Evolutionary conservation across 2,888 invertebrate species (phyloP).

Genomic region (Pterostichus niger): DNA sequence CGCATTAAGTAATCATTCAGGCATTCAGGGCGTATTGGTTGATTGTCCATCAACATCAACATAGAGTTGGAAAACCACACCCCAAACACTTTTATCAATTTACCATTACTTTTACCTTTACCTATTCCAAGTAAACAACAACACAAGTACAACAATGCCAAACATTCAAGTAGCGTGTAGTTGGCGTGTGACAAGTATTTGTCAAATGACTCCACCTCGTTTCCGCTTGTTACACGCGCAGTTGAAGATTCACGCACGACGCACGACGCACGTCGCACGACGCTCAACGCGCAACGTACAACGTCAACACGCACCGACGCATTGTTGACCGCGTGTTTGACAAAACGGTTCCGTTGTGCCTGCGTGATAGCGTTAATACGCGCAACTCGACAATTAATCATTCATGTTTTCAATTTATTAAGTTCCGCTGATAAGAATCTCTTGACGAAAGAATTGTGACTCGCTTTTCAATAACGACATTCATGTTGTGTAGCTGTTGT

Average conservation of each 20-base stretch:
- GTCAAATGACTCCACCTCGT: slow-evolving; percentile 73
- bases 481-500: neutral
- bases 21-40: too few relatives aligned
- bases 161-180: neutral
- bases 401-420: slow-evolving; percentile 66
- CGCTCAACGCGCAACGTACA: neutral
- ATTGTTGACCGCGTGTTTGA: slow-evolving; percentile 54
- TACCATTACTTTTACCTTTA: slow-evolving; percentile 2
- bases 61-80: slow-evolving; percentile 1
- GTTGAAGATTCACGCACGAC: slow-evolving; percentile 15
- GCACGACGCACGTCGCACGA: too few relatives aligned
- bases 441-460: slow-evolving; percentile 57
- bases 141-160: neutral
- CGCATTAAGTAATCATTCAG: slow-evolving; percentile 13
- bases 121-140: neutral
- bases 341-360: slow-evolving; percentile 62
- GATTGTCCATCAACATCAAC: slow-evolving; percentile 12
- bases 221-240: slow-evolving; percentile 60
- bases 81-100: slow-evolving; percentile 44
- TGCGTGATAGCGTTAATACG: slow-evolving; percentile 63
- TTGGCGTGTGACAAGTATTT: slow-evolving; percentile 69
- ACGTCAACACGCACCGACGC: neutral
- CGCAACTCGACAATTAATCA: slow-evolving; percentile 61
- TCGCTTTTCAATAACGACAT: slow-evolving; percentile 59
- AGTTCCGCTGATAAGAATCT: slow-evolving; percentile 57